These are phyloP conservation scores for Petrocephalus sullivani DNA, from an alignment of 2,797 vertebrate genomes.

Conservation along the genomic window DNA sequence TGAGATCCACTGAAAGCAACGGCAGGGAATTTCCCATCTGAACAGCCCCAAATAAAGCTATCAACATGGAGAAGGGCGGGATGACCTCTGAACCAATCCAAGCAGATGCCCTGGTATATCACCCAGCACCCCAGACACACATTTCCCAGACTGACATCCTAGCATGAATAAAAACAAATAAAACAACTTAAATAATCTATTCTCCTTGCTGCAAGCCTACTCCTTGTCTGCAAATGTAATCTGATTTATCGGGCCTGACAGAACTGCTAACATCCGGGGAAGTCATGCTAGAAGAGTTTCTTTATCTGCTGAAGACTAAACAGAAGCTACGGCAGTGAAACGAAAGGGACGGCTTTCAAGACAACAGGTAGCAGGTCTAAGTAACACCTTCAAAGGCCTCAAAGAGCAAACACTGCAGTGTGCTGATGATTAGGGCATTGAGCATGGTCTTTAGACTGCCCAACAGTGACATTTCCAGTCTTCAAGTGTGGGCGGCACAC, in stretches of 20 bases:
- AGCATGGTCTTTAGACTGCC: not conserved
- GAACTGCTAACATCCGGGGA: slow-evolving; percentile 22
- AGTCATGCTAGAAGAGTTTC: slow-evolving; percentile 7
- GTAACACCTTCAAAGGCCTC: not conserved
- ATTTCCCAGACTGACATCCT: slow-evolving; percentile 15
- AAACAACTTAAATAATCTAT: slow-evolving; percentile 5
- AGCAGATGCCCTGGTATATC: slow-evolving; percentile 15
- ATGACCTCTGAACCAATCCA: slow-evolving; percentile 33
- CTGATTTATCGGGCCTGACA: slow-evolving; percentile 27
- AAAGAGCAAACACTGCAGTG: not conserved
- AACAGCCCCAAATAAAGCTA: slow-evolving; percentile 34
- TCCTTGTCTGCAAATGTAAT: slow-evolving; percentile 16
- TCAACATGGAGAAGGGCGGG: slow-evolving; percentile 25
- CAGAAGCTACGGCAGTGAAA: not conserved
- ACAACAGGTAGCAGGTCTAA: not conserved
- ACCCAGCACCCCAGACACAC: not conserved
- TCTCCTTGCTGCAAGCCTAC: not conserved
- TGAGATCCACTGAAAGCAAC: slow-evolving; percentile 27
- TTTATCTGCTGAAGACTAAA: slow-evolving; percentile 20
- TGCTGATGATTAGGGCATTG: not conserved
- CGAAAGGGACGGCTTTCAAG: not conserved
- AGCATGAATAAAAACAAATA: slow-evolving; percentile 27
- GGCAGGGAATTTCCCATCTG: slow-evolving; percentile 41
- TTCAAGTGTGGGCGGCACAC: not conserved
- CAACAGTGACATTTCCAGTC: not conserved